Percentiles rank a stretch among this genome's conserved stretches.
These are phyloP conservation scores for Tipula unca DNA, from an alignment of 2,888 invertebrate genomes.

Conservation along the genomic window DNA sequence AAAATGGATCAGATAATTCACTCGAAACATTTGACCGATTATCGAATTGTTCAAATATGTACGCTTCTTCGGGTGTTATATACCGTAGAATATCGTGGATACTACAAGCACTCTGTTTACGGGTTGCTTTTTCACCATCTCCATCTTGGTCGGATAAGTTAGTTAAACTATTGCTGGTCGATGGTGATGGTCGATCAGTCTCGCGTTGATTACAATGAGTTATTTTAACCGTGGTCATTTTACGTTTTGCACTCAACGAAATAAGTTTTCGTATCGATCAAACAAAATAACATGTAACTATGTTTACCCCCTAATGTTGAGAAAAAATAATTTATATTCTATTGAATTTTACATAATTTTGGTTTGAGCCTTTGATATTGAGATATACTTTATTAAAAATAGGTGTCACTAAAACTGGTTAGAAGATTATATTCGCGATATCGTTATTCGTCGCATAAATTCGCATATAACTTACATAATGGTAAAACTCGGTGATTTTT, in stretches of 20 bases:
- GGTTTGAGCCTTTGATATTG: neutral
- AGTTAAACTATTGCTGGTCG: neutral
- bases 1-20: constrained; percentile 19
- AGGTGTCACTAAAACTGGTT: neutral
- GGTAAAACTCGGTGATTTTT: no score
- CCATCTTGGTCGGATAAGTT: neutral
- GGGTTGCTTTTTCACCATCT: neutral
- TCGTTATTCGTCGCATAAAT: no score
- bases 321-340: no score
- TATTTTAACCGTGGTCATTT: neutral
- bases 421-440: neutral
- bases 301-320: neutral
- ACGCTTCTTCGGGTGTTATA: constrained; percentile 14
- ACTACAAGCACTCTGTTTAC: neutral
- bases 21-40: neutral
- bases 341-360: neutral
- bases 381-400: neutral
- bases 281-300: neutral
- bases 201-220: neutral
- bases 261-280: neutral
- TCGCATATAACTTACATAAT: no score
- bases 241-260: neutral
- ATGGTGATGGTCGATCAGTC: neutral
- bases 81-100: neutral
- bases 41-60: constrained; percentile 19